phyloP scores from a whole-genome alignment of 53 echinoderm and acorn worm species.

The Temnopleurus reevesii region DNA sequence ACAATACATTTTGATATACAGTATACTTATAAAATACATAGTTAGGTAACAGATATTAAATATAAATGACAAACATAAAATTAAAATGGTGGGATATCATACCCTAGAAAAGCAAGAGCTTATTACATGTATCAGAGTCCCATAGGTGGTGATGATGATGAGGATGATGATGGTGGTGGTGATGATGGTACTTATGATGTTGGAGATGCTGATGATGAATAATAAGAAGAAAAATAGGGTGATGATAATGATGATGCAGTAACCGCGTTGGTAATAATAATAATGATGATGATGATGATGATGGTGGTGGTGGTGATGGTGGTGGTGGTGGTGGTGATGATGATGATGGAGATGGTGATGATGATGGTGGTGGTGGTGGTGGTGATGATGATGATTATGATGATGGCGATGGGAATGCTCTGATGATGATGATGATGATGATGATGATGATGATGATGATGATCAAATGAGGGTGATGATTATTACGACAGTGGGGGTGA shows the following conservation, averaged over 20 bases:
- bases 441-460: neutral
- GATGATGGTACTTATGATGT: neutral
- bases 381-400: neutral
- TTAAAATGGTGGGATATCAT: neutral
- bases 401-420: neutral
- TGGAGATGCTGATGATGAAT: neutral
- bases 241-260: neutral
- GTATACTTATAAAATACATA: too few species aligned
- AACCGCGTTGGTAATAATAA: neutral
- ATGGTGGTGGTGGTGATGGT: neutral
- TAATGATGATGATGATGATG: neutral
- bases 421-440: neutral
- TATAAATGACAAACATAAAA: too few species aligned
- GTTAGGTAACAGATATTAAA: too few species aligned
- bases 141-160: neutral
- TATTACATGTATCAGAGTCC: too few species aligned
- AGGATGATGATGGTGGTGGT: neutral
- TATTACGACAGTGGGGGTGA: too few species aligned
- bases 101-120: neutral
- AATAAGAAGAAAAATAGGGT: neutral
- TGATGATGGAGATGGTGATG: neutral
- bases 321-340: neutral
- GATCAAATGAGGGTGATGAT: neutral
- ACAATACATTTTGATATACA: too few species aligned
- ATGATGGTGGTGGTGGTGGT: neutral